Evolutionary conservation across 2,797 vertebrate genomes (phyloP).

Genomic region (Coracias cyanogaster): DNA sequence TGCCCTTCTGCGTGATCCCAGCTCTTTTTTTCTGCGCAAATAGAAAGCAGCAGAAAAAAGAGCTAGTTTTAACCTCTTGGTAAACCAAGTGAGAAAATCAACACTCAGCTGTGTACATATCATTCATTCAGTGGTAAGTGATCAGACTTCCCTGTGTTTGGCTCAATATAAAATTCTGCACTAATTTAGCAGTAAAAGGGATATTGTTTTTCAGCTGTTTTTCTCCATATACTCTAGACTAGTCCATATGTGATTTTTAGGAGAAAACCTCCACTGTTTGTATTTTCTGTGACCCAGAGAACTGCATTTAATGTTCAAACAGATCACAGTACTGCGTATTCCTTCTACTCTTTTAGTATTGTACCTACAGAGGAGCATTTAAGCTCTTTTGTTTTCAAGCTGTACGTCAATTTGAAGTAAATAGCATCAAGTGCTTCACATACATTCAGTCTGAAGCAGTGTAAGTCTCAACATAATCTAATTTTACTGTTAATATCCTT

Average conservation of each 20-base stretch:
- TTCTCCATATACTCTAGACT: neutral
- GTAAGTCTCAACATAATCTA: neutral
- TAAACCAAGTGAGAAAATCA: neutral
- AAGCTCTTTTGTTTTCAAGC: neutral
- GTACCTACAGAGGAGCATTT: neutral
- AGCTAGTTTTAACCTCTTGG: neutral
- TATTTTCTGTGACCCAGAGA: neutral
- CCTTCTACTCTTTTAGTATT: neutral
- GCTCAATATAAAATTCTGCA: neutral
- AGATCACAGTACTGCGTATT: neutral
- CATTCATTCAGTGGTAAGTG: fast-evolving
- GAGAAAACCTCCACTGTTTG: neutral
- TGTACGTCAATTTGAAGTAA: neutral
- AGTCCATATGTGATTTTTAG: neutral
- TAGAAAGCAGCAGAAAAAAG: neutral
- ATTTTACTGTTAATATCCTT: neutral
- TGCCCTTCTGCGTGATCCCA: neutral
- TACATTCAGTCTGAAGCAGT: neutral
- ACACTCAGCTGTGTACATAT: neutral
- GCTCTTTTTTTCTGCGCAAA: neutral
- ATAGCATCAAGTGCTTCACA: neutral
- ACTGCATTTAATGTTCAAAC: neutral
- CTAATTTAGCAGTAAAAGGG: neutral
- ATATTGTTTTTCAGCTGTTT: neutral
- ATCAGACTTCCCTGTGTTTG: neutral